These are phyloP conservation scores for Dromococcyx pavoninus DNA, from an alignment of 2,797 vertebrate species.

Conservation along the genomic window DNA sequence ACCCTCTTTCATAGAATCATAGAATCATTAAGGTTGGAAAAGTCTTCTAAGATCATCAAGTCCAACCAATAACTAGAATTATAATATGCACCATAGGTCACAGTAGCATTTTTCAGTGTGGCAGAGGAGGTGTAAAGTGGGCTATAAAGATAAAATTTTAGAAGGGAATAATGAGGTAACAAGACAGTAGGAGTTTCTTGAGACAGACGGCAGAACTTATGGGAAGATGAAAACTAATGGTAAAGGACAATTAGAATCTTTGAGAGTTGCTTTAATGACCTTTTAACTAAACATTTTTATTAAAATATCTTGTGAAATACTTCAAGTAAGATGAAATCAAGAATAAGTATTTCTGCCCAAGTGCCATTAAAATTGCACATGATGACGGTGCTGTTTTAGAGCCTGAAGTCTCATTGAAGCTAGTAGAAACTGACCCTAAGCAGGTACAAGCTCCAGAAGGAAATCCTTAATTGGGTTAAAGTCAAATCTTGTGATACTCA, in stretches of 20 bases:
- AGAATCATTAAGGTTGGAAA: too few relatives aligned
- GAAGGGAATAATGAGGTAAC: constrained; percentile 31
- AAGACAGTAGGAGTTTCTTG: constrained; percentile 36
- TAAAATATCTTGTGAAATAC: neutral
- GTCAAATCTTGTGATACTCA: neutral
- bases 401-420: neutral
- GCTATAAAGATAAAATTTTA: constrained; percentile 6
- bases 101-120: neutral
- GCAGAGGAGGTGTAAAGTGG: constrained; percentile 50
- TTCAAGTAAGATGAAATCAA: neutral
- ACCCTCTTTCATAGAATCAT: too few relatives aligned
- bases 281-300: neutral
- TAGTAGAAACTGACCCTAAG: neutral
- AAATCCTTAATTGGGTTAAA: neutral
- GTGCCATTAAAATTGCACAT: neutral
- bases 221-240: neutral
- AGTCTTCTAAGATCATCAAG: too few relatives aligned
- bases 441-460: neutral
- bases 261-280: neutral
- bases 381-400: neutral
- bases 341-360: neutral
- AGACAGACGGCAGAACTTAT: neutral
- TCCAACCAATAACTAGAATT: neutral
- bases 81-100: neutral
- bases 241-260: neutral